Base-by-base conservation (phyloP, 2,113 vertebrate species). In the Platichthys stellatus region DNA sequence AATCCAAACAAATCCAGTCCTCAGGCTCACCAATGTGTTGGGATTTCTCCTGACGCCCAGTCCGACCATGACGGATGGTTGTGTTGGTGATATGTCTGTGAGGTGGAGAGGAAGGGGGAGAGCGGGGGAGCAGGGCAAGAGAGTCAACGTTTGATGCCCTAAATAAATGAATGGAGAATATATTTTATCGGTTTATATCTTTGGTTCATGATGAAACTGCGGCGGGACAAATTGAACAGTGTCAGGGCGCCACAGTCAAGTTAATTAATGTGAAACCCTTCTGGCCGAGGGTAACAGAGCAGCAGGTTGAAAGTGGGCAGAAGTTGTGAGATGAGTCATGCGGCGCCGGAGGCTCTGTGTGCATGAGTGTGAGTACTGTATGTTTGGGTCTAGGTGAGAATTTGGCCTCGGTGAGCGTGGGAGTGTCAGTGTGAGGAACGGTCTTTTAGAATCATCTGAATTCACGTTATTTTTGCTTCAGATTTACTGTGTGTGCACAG, bases 261-360 rank as follows among this genome's bases (percentile, higher is more conserved):
- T 43, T 54, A 24, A 64, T 45, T 21, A 45, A 45, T 14, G 62
- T 13, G 7, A 64, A 47, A 69, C 38, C 72, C 61, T 38, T 70
- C 40, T 73, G 64, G 62, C 65, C 69, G 6, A 18, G 53, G 87
- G 73, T 72, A 76, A 78, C 49, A n/a, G 69, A 87, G 76, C 84
- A 69, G 76, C 71, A 72, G 83, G 78, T 69, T 86, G 73, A 69
- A 77, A 82, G 83, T 86, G 83, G 76, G 84, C 69, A 82, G 83
- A 72, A 83, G 83, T 72, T 86, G 63, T 76, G 65, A 72, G 62
- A 75, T 82, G 73, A 82, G 75, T 86, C 81, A 81, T 58, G 21
- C 38, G 4, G 67, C 15, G 78, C 71, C 73, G 66, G 74, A 64
- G 75, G 83, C 66, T 64, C 20, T 23, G 38, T 47, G 63, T 73